Evolutionary conservation across 2,888 invertebrate species (phyloP).

Genomic region (Hemicrepidius hirtus): DNA sequence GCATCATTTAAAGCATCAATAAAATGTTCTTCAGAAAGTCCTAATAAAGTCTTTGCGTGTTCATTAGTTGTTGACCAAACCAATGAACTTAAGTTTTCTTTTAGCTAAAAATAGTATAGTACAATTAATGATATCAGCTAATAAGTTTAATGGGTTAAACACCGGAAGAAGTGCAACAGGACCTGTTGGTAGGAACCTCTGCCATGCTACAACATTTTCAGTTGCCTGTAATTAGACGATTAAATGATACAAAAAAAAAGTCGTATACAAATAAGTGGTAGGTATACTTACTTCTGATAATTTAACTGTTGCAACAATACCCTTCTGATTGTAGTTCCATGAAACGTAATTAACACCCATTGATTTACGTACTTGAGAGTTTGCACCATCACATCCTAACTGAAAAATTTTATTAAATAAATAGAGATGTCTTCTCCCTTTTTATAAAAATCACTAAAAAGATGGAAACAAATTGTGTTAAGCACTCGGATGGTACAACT

Average conservation of each 20-base stretch:
- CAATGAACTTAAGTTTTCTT: constrained; percentile 86
- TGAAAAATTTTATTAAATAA: constrained; percentile 68
- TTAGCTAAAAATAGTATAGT: constrained; percentile 74
- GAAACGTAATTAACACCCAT: constrained; percentile 88
- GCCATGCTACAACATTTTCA: constrained; percentile 95
- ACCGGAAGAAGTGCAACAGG: constrained; percentile 93
- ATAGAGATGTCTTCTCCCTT: too few relatives aligned
- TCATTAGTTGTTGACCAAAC: constrained; percentile 92
- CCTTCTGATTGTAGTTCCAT: constrained; percentile 93
- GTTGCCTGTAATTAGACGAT: constrained; percentile 73
- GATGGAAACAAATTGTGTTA: too few relatives aligned
- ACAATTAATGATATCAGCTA: not conserved
- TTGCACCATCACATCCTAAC: constrained; percentile 96
- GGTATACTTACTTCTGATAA: constrained; percentile 80
- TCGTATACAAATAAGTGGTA: not conserved
- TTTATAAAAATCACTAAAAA: too few relatives aligned
- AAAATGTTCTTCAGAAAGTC: constrained; percentile 85
- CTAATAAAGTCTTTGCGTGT: constrained; percentile 83
- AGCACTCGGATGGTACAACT: too few relatives aligned
- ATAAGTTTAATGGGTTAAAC: not conserved
- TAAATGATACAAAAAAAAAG: not conserved
- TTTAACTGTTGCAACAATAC: constrained; percentile 92
- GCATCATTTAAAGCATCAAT: constrained; percentile 92
- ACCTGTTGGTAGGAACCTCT: constrained; percentile 93
- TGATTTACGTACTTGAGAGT: constrained; percentile 88